These are phyloP conservation scores for Drosophila atroscutellata DNA, from an alignment of 2,888 invertebrate genomes.

Conservation along the genomic window DNA sequence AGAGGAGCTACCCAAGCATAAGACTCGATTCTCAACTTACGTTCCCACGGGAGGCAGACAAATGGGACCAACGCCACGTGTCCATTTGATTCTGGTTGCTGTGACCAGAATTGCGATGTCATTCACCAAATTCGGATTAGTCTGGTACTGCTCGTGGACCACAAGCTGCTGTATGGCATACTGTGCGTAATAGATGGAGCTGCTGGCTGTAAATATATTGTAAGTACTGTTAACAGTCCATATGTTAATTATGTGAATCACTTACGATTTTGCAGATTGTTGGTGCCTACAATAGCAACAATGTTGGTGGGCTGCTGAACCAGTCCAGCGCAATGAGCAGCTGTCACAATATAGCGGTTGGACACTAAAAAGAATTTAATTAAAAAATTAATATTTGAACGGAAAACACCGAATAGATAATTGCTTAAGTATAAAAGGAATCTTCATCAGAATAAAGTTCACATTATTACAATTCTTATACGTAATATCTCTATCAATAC, in stretches of 20 bases:
- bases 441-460: neutral
- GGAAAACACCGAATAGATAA: neutral
- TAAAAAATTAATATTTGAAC: neutral
- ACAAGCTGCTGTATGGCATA: constrained; percentile 80
- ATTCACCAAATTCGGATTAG: constrained; percentile 71
- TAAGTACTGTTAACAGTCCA: neutral
- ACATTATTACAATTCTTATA: neutral
- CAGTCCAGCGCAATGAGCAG: constrained; percentile 85
- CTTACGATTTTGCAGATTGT: constrained; percentile 85
- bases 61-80: constrained; percentile 86
- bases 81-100: constrained; percentile 84
- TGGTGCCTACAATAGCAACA: constrained; percentile 86
- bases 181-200: constrained; percentile 69
- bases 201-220: constrained; percentile 43
- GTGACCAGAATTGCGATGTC: constrained; percentile 87
- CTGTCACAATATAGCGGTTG: constrained; percentile 85
- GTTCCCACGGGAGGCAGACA: constrained; percentile 87
- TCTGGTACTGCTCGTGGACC: constrained; percentile 61
- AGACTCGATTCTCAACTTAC: constrained; percentile 55
- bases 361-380: constrained; percentile 62
- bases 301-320: constrained; percentile 59
- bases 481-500: neutral
- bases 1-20: rapidly evolving
- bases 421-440: neutral
- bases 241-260: neutral